phyloP scores from a whole-genome alignment of 2,888 invertebrate species.

The Ochropacha duplaris region DNA sequence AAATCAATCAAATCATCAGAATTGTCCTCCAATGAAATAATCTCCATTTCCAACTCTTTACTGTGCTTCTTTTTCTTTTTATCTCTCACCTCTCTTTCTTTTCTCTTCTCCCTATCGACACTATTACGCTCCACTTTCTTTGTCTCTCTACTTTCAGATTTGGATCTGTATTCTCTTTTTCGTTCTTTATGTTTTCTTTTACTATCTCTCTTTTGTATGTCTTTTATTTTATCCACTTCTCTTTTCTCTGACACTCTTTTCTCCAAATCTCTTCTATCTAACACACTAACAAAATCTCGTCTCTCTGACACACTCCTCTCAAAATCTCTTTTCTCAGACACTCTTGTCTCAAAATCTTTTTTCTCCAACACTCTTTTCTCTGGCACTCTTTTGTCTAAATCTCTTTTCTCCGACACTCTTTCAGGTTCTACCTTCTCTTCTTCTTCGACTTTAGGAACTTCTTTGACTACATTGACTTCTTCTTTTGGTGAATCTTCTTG shows the following conservation, averaged over 20 bases:
- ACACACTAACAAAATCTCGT: conserved; percentile 3
- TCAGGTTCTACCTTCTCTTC: conserved; percentile 19
- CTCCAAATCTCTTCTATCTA: conserved; percentile 13
- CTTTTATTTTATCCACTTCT: conserved; percentile 24
- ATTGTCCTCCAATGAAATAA: conserved; percentile 73
- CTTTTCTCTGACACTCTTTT: conserved; percentile 13
- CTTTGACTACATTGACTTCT: conserved; percentile 12
- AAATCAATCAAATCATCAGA: conserved; percentile 83
- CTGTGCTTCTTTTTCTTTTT: conserved; percentile 37
- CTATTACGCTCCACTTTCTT: conserved; percentile 25
- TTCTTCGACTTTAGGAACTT: conserved; percentile 24
- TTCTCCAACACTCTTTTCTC: conserved; percentile 9
- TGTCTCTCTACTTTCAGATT: conserved; percentile 51
- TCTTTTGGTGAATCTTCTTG: conserved; percentile 21
- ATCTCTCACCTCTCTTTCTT: conserved; percentile 35
- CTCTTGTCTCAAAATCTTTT: conserved; percentile 21
- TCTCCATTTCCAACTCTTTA: conserved; percentile 58
- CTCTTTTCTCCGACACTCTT: conserved; percentile 17
- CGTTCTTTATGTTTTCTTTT: conserved; percentile 55
- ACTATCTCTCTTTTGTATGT: conserved; percentile 28
- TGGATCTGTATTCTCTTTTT: conserved; percentile 55
- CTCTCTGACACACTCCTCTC: conserved; percentile 7
- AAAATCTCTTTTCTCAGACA: conserved; percentile 9
- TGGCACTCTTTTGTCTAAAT: conserved; percentile 14
- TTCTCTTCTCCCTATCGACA: conserved; percentile 38